Conservation (phyloP, 2,888 invertebrate species). For the Epinotia demarniana region DNA sequence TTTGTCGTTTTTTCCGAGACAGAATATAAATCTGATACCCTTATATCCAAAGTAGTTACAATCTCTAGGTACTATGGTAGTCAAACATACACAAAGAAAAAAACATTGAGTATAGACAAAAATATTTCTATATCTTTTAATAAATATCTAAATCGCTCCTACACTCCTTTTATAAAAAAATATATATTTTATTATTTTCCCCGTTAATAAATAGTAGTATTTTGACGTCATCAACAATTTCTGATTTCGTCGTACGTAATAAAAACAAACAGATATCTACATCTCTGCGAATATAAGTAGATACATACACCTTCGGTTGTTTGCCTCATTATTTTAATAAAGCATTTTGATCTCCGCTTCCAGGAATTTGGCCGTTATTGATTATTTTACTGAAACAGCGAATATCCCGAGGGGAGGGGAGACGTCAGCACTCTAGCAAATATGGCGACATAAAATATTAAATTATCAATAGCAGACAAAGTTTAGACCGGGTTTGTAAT, state of each 20-base stretch:
- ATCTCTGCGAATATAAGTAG: neutral
- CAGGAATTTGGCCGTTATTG: conserved; percentile 33
- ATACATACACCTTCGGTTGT: neutral
- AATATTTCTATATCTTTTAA: no score
- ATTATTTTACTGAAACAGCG: conserved; percentile 35
- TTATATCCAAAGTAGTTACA: neutral
- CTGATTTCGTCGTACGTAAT: no score
- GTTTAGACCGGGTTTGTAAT: neutral
- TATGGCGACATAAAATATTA: conserved; percentile 24
- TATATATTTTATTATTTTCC: no score
- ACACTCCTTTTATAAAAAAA: no score
- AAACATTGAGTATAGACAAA: neutral
- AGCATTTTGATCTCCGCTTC: conserved; percentile 14
- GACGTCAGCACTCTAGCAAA: conserved; percentile 16
- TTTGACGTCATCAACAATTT: no score
- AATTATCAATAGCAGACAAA: conserved; percentile 1
- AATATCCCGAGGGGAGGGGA: conserved; percentile 29
- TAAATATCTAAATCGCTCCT: no score
- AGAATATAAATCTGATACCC: no score
- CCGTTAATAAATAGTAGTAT: no score
- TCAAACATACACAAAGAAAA: neutral
- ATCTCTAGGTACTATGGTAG: neutral
- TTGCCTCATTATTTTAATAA: conserved; percentile 16
- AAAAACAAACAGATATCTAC: neutral
- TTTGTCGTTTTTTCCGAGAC: no score